These are phyloP conservation scores for Brachycybe producta DNA, from an alignment of 2,888 invertebrate species.

Conservation along the genomic window DNA sequence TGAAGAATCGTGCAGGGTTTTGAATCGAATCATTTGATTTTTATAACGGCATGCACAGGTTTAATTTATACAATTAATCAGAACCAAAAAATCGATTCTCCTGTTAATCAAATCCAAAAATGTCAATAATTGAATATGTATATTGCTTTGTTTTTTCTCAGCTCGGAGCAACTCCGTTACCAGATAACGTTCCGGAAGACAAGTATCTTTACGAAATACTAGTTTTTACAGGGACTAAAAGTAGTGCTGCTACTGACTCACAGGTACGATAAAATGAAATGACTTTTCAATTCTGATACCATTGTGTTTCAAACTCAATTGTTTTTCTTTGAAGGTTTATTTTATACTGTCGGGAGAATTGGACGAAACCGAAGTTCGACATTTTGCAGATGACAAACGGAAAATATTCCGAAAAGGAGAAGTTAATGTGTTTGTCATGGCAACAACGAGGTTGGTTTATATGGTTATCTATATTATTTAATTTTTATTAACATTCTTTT, in stretches of 20 bases:
- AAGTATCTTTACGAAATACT: slow-evolving; percentile 33
- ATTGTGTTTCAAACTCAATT: neutral
- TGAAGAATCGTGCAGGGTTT: too few species aligned
- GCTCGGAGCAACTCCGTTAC: slow-evolving; percentile 29
- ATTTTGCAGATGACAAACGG: slow-evolving; percentile 25
- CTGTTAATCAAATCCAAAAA: neutral
- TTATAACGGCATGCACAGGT: neutral
- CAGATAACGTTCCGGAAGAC: slow-evolving; percentile 31
- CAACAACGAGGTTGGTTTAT: slow-evolving; percentile 26
- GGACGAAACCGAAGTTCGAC: slow-evolving; percentile 28
- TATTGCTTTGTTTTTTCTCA: slow-evolving; percentile 21
- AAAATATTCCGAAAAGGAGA: slow-evolving; percentile 28
- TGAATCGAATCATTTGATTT: too few species aligned
- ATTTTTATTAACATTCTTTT: neutral
- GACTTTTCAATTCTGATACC: neutral
- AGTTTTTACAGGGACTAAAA: slow-evolving; percentile 28
- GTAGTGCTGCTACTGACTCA: slow-evolving; percentile 26
- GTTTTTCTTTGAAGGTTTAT: slow-evolving; percentile 23
- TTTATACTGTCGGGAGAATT: slow-evolving; percentile 29
- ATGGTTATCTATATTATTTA: slow-evolving; percentile 5
- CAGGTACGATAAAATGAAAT: slow-evolving; percentile 19
- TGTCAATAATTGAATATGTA: neutral
- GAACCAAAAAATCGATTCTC: too few species aligned
- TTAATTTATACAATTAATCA: too few species aligned
- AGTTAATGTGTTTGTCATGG: slow-evolving; percentile 32